Percentiles rank a stretch among this genome's conserved stretches.
These are phyloP conservation scores for Chrysoperla carnea DNA, from an alignment of 1,140 invertebrate species.

Conservation along the genomic window DNA sequence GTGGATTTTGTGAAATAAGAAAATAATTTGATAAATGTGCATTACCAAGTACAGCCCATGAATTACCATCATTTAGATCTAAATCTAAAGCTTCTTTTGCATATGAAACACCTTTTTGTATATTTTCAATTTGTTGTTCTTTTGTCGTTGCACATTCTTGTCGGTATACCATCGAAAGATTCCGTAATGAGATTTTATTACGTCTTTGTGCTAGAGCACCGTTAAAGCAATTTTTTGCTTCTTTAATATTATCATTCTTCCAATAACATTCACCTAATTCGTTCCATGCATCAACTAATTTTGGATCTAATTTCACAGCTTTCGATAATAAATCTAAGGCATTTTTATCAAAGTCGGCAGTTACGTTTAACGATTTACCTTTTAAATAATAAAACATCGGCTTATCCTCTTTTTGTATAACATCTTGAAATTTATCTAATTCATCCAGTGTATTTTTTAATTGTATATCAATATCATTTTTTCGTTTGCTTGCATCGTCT, in stretches of 20 bases:
- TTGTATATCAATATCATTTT: slow-evolving; percentile 41
- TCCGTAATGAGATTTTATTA: slow-evolving; percentile 63
- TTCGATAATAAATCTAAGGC: slow-evolving; percentile 60
- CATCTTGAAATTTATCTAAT: slow-evolving; percentile 52
- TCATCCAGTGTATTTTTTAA: slow-evolving; percentile 40
- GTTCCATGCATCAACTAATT: slow-evolving; percentile 72
- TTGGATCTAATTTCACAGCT: slow-evolving; percentile 72
- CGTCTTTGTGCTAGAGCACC: slow-evolving; percentile 64
- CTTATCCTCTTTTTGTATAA: slow-evolving; percentile 28
- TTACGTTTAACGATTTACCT: slow-evolving; percentile 60
- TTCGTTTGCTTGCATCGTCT: slow-evolving; percentile 46
- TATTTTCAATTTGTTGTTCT: slow-evolving; percentile 40
- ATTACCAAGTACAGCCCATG: slow-evolving; percentile 75
- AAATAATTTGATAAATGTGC: slow-evolving; percentile 72
- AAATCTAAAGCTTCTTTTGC: slow-evolving; percentile 71
- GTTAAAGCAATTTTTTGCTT: slow-evolving; percentile 72
- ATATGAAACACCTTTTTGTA: slow-evolving; percentile 55
- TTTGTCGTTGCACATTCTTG: slow-evolving; percentile 35
- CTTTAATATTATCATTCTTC: slow-evolving; percentile 66
- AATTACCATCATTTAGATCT: slow-evolving; percentile 65
- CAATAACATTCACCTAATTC: slow-evolving; percentile 79
- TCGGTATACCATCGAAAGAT: slow-evolving; percentile 67
- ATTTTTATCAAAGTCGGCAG: slow-evolving; percentile 42
- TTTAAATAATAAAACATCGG: slow-evolving; percentile 56
- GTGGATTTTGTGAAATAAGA: slow-evolving; percentile 51